Evolutionary conservation across 2,113 vertebrate genomes (phyloP).

Genomic region (Stomatorhinus ivindoensis): DNA sequence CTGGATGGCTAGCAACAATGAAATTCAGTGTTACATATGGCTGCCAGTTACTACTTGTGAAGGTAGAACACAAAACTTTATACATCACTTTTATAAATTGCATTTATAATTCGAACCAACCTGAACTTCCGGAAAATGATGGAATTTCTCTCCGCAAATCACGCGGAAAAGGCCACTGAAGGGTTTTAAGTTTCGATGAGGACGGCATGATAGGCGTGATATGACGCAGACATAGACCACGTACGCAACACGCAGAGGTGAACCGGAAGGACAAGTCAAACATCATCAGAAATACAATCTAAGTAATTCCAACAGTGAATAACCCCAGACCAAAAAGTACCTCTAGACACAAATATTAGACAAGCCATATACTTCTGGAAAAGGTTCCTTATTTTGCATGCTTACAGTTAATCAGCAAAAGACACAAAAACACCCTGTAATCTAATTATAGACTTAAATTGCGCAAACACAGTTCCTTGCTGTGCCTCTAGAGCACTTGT

Average conservation of each 20-base stretch:
- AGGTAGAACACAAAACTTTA: background rate
- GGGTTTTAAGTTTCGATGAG: background rate
- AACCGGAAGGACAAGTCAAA: background rate
- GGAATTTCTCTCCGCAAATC: background rate
- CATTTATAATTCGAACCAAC: background rate
- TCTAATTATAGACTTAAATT: background rate
- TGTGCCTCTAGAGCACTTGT: background rate
- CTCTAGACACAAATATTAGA: background rate
- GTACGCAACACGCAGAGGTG: background rate
- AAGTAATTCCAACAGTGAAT: background rate
- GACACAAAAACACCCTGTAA: background rate
- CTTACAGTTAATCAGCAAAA: background rate
- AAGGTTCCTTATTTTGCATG: constrained; percentile 24
- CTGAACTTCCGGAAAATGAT: background rate
- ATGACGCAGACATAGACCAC: background rate
- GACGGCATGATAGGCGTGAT: background rate
- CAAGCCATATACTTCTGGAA: background rate
- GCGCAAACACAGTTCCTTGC: background rate
- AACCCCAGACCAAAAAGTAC: background rate
- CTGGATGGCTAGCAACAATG: background rate
- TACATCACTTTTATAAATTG: background rate
- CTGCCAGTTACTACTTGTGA: background rate
- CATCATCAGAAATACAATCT: background rate
- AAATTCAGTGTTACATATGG: background rate
- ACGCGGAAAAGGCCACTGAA: background rate